A percentile compares a stretch with the other conserved stretches of the same genome.
phyloP scores from a whole-genome alignment of 2,888 invertebrate genomes.

The Hydraecia micacea region DNA sequence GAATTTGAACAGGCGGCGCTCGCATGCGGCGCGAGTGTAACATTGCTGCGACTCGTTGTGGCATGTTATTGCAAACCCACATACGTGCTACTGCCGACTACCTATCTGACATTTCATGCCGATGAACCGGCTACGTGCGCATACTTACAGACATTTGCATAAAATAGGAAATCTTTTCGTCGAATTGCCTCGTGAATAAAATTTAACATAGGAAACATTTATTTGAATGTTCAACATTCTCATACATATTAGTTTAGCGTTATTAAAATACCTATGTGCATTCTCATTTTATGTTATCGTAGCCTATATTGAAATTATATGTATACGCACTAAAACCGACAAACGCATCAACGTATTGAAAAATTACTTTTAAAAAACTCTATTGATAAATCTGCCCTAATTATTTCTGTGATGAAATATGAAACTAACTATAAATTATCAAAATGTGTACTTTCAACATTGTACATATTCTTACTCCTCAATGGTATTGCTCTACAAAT shows the following conservation, averaged over 20 bases:
- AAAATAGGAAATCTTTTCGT: conserved; percentile 76
- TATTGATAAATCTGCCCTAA: not conserved
- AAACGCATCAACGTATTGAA: not conserved
- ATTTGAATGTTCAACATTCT: conserved; percentile 40
- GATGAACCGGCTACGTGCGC: conserved; percentile 85
- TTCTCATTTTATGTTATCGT: not conserved
- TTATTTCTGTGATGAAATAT: not conserved
- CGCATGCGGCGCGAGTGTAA: conserved; percentile 86
- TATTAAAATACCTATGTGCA: not conserved
- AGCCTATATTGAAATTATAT: not conserved
- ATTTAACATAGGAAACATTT: conserved; percentile 61
- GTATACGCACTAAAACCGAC: not conserved
- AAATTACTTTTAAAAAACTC: not conserved
- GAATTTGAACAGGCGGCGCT: conserved; percentile 86
- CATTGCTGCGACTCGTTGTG: conserved; percentile 88
- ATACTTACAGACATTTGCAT: conserved; percentile 81
- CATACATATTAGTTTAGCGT: not conserved
- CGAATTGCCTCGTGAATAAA: conserved; percentile 69
- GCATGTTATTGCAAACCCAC: conserved; percentile 90
- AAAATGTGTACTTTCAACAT: not conserved
- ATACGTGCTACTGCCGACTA: conserved; percentile 86
- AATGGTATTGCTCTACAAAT: conserved; percentile 20
- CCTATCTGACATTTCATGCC: conserved; percentile 89
- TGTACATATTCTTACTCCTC: not conserved
- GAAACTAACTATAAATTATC: conserved; percentile 3